Percentiles rank a stretch among this genome's conserved stretches.
phyloP scores from a whole-genome alignment of 1,140 invertebrate genomes.

The Chlorops oryzae region DNA sequence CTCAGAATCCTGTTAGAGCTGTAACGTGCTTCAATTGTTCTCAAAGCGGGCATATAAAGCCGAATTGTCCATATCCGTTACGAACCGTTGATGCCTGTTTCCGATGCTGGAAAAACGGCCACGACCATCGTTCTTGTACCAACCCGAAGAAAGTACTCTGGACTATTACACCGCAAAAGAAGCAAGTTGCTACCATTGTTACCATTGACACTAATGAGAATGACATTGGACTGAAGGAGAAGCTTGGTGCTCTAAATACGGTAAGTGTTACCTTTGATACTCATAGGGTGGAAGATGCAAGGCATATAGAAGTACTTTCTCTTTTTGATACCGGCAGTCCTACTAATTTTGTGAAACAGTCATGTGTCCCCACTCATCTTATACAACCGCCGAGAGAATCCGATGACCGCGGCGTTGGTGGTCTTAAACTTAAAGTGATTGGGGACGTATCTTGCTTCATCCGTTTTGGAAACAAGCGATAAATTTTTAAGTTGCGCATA shows the following conservation, averaged over 20 bases:
- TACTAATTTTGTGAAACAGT: not conserved
- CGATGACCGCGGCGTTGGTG: no score
- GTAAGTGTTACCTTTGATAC: no score
- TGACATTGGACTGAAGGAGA: not conserved
- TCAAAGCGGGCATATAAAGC: not conserved
- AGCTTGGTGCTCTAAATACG: no score
- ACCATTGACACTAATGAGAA: not conserved
- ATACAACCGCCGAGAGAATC: slow-evolving; percentile 1
- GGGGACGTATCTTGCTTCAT: no score
- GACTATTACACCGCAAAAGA: not conserved
- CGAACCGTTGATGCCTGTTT: not conserved
- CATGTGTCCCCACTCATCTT: not conserved
- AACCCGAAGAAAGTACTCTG: not conserved
- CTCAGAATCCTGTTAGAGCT: no score
- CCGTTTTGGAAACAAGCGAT: no score
- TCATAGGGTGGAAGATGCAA: no score
- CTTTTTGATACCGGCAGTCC: slow-evolving; percentile 3
- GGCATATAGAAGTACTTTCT: not conserved
- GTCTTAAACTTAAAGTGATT: no score
- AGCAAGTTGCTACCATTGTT: not conserved
- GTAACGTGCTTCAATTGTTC: not conserved
- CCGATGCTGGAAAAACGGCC: not conserved
- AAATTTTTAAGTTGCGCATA: no score
- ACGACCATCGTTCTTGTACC: not conserved
- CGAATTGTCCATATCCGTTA: not conserved